Conservation (phyloP, 2,797 vertebrate genomes). For the Eulemur rubriventer region DNA sequence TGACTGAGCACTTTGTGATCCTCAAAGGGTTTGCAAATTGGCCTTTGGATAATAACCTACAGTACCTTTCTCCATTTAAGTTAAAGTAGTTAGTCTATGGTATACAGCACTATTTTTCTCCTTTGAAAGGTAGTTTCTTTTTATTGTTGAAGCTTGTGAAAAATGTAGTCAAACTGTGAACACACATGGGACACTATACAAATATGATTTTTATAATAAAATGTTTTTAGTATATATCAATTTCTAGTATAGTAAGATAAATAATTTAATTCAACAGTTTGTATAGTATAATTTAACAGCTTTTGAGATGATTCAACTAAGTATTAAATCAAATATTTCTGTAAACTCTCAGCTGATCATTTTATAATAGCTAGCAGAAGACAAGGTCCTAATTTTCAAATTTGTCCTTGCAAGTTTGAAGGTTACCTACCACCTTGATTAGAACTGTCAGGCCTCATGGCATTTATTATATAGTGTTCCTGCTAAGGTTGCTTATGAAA, state of each 20-base stretch:
- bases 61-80: not conserved
- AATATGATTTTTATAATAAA: not conserved
- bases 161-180: not conserved
- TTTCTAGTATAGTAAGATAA: not conserved
- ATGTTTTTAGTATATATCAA: not conserved
- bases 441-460: slow-evolving; percentile 73
- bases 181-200: not conserved
- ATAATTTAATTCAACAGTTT: not conserved
- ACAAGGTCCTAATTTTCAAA: slow-evolving; percentile 54
- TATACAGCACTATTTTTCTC: not conserved
- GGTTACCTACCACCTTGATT: slow-evolving; percentile 76
- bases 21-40: slow-evolving; percentile 54
- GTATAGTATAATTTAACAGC: slow-evolving; percentile 17
- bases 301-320: slow-evolving; percentile 52
- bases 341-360: slow-evolving; percentile 45
- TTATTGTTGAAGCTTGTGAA: not conserved
- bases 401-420: slow-evolving; percentile 78
- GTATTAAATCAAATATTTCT: slow-evolving; percentile 57
- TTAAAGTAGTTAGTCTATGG: not conserved
- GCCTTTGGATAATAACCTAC: not conserved
- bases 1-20: slow-evolving; percentile 48
- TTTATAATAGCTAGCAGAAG: slow-evolving; percentile 59
- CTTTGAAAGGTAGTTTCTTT: slow-evolving; percentile 8
- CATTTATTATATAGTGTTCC: slow-evolving; percentile 71
- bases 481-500: slow-evolving; percentile 78